Base-by-base conservation (phyloP, 2,797 vertebrate genomes). In the Falco peregrinus region DNA sequence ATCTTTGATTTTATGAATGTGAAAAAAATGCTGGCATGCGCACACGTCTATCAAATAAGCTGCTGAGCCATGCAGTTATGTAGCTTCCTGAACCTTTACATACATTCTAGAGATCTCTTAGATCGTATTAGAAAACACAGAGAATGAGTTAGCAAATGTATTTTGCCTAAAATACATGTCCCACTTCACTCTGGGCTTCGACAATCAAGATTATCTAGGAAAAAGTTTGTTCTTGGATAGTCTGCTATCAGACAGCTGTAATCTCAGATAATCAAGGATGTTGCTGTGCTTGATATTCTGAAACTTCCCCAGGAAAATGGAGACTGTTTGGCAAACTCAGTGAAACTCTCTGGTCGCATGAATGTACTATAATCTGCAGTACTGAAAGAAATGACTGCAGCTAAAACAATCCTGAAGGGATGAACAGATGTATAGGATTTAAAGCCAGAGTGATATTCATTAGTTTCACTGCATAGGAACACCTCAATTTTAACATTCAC, bases 11-110 rank as follows among this genome's bases (percentile, higher is more conserved):
- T 83, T 68, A 50, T 41, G 22, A 70, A 73, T 20, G 33, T 0
- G 4, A 74, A 37, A 25, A 71, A 10, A 31, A 20, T 10, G 20
- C 19, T 5, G 9, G 20, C 11, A 11, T 13, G 29, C 15, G 21
- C 7, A n/a, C 9, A 22, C 7, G 1, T 1, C 50, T 65, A 24
- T 20, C 0, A 0, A 76, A 73, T 16, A 5, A 76, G 59, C 37
- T 90, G 56, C 67, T 63, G 67, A 78, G 53, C 69, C 59, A 28
- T 28, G 41, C 24, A 61, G 31, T 51, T 53, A 3, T 18, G 19
- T 22, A 59, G 35, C 56, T 51, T 81, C 35, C 87, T 33, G 11
- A 35, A 16, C 37, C n/a, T 71, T 74, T 39, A 69, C 37, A n/a
- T 51, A 31, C 18, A 13, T 71, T 61, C 67, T 51, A 74, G 63